These are phyloP conservation scores for Arrhopalites spinosus DNA, from an alignment of 2,888 invertebrate species.

Conservation along the genomic window DNA sequence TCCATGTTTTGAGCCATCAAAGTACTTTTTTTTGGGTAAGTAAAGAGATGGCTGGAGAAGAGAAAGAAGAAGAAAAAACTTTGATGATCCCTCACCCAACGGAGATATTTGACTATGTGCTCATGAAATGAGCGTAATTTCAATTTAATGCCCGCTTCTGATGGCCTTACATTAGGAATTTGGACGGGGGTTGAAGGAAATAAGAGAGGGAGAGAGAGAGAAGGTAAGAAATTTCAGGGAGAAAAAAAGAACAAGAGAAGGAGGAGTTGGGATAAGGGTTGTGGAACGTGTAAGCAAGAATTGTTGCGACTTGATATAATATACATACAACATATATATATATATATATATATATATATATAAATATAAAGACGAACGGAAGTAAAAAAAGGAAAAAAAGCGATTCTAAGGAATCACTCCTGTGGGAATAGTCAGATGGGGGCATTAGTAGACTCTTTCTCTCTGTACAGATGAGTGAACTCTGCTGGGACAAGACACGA, in stretches of 20 bases:
- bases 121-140: constrained; percentile 33
- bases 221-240: background rate
- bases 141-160: constrained; percentile 21
- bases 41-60: background rate
- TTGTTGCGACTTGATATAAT: too few relatives aligned
- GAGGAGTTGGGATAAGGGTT: background rate
- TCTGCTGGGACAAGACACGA: constrained; percentile 7
- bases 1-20: background rate
- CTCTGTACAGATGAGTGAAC: constrained; percentile 21
- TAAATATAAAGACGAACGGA: constrained; percentile 15
- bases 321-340: too few relatives aligned
- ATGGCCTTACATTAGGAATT: background rate
- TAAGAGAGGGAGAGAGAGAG: background rate
- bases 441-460: constrained; percentile 22
- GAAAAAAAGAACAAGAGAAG: background rate
- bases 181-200: background rate
- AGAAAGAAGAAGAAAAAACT: constrained; percentile 1
- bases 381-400: constrained; percentile 36
- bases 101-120: constrained; percentile 18
- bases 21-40: background rate
- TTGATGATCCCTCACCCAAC: constrained; percentile 27
- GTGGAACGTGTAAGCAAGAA: background rate
- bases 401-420: constrained; percentile 53
- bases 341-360: background rate
- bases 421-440: constrained; percentile 52